These are phyloP conservation scores for Melikaiella ostensackeni DNA, from an alignment of 2,888 invertebrate species.

Conservation along the genomic window DNA sequence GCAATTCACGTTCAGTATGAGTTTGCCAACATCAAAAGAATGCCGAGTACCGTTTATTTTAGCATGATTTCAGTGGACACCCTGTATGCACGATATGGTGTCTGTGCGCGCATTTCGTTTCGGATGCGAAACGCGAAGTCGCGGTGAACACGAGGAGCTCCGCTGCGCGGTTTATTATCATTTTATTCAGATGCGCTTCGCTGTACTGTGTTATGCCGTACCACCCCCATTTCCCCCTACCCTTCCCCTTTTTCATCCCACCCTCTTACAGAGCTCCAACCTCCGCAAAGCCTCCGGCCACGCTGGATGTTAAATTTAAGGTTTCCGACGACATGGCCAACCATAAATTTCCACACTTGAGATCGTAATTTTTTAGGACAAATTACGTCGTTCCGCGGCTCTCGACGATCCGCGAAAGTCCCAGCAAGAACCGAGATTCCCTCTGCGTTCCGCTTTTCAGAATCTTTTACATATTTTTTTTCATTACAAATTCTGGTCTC, in stretches of 20 bases:
- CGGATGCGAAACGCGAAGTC: constrained; percentile 69
- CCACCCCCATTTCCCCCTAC: constrained; percentile 48
- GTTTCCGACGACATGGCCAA: constrained; percentile 70
- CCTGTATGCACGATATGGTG: constrained; percentile 27
- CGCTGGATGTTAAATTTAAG: constrained; percentile 73
- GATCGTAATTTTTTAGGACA: constrained; percentile 48
- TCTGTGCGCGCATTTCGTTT: constrained; percentile 53
- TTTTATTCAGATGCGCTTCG: constrained; percentile 72
- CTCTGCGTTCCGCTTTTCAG: not conserved
- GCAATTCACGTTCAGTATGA: not conserved
- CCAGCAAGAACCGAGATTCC: not conserved
- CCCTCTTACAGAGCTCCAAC: constrained; percentile 31
- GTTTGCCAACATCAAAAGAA: not conserved
- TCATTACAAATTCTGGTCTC: no score
- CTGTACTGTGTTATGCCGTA: constrained; percentile 63
- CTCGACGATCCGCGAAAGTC: constrained; percentile 67
- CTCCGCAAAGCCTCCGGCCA: constrained; percentile 54
- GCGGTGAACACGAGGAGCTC: constrained; percentile 59
- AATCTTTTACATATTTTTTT: not conserved
- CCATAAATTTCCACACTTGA: constrained; percentile 57
- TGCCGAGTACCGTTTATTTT: not conserved
- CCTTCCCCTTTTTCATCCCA: constrained; percentile 46
- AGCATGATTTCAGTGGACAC: constrained; percentile 11
- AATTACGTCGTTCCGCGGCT: constrained; percentile 44
- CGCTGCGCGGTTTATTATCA: constrained; percentile 72